Evolutionary conservation across 2,797 vertebrate species (phyloP).

Genomic region (Bradypodion ventrale): DNA sequence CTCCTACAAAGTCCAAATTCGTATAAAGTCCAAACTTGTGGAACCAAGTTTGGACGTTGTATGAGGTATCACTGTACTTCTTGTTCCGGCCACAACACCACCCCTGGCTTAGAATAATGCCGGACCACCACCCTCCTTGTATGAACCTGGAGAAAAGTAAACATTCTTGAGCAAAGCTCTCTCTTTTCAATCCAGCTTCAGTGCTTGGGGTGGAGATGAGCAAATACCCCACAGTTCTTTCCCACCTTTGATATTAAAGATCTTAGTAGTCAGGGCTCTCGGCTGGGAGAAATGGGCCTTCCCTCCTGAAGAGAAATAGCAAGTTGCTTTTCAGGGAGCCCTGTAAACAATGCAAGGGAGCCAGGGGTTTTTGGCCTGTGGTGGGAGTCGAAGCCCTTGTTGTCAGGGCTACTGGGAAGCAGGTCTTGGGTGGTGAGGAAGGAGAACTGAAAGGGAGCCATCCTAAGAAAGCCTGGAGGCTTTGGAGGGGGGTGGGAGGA

Average conservation of each 20-base stretch:
- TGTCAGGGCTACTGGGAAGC: constrained; percentile 12
- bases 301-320: background rate
- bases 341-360: constrained; percentile 7
- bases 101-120: too few relatives aligned
- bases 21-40: too few relatives aligned
- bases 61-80: too few relatives aligned
- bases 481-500: background rate
- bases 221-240: background rate
- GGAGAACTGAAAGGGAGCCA: background rate
- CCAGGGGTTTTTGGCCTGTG: constrained; percentile 31
- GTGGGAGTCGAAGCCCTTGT: constrained; percentile 34
- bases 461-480: background rate
- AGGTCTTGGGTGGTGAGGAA: background rate
- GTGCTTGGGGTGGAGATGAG: constrained; percentile 4
- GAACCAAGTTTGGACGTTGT: too few relatives aligned
- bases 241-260: background rate
- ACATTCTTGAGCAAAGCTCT: background rate
- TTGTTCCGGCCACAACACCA: too few relatives aligned
- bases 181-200: background rate
- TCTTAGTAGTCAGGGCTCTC: background rate
- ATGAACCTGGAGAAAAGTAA: background rate
- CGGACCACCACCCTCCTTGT: background rate
- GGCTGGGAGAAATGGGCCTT: background rate
- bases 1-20: too few relatives aligned
- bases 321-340: background rate